Base-by-base conservation (phyloP, 35 echinoderm and acorn worm genomes). In the Apostichopus japonicus region DNA sequence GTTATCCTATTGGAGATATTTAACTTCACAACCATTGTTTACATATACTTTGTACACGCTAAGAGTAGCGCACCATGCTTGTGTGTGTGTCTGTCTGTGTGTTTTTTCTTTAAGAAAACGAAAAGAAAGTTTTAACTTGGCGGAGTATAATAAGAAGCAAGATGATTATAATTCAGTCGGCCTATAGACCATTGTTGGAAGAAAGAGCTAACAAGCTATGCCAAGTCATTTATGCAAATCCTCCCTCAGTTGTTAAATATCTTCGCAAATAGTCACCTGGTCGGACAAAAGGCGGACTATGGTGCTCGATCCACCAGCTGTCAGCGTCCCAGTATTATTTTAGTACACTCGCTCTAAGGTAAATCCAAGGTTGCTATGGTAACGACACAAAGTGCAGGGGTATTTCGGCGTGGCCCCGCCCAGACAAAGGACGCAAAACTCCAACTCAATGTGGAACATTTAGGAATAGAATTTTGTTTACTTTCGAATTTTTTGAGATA, bases 341-440 rank as follows among this genome's bases (percentile, higher is more conserved):
- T 84, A 84, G 81, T 84, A 57, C 81, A 57, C 54, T 58, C 54
- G 81, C 54, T 84, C 81, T 21, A n/a, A 84, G 54, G 81, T 54
- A 84, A 84, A 84, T 54, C 81, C 81, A 57, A 22, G 17, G 81
- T 84, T 84, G 57, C 81, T 58, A 84, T 59, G 81, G 54, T 54
- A 84, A 84, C 81, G 22, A 57, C 81, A 23, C 81, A 58, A 58
- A 56, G 57, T 84, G 81, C 81, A 84, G 81, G 57, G 81, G 81
- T 58, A 84, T 84, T 84, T 84, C 80, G n/a, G 81, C 81, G 81
- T 84, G 81, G 71, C 81, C 81, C 81, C 81, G 81, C 81, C 81
- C 81, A 84, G 81, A 84, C 81, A 84, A 84, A 84, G 81, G 17
- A 84, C 57, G 23, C 54, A 51, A 84, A 24, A 58, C 21, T 73